Conservation (phyloP, 2,797 vertebrate species). For the Brachyrhaphis roseni region DNA sequence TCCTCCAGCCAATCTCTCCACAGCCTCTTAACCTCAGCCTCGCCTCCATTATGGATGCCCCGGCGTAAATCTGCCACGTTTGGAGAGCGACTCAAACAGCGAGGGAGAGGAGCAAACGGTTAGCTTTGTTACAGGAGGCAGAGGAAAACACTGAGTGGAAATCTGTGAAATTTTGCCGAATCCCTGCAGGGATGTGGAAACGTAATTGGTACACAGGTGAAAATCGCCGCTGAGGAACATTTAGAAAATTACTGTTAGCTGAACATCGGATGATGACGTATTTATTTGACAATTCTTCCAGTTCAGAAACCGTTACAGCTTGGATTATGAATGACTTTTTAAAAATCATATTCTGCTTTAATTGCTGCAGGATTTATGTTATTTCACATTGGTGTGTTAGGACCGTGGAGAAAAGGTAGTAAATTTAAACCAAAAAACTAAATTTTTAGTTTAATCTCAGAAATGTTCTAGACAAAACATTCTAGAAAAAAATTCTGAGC, state of each 20-base stretch:
- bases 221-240: constrained; percentile 27
- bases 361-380: background rate
- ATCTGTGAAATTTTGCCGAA: constrained; percentile 43
- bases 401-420: no score
- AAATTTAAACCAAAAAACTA: no score
- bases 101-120: constrained; percentile 9
- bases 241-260: background rate
- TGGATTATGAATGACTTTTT: background rate
- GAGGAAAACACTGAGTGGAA: constrained; percentile 7
- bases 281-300: background rate
- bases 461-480: no score
- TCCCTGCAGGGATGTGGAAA: constrained; percentile 38
- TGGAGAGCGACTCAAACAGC: constrained; percentile 37
- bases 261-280: background rate
- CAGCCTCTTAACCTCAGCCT: constrained; percentile 39
- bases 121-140: constrained; percentile 39
- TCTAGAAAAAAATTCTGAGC: no score
- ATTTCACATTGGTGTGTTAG: no score
- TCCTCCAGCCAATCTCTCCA: constrained; percentile 19
- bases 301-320: background rate
- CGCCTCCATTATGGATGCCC: constrained; percentile 16
- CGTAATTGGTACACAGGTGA: constrained; percentile 40
- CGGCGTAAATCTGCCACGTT: constrained; percentile 26
- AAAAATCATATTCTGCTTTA: background rate
- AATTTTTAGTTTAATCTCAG: no score